Evolutionary conservation across 2,888 invertebrate genomes (phyloP), one percentile per base, ranked within the genome.

Genomic region (Cephus pulcher): DNA sequence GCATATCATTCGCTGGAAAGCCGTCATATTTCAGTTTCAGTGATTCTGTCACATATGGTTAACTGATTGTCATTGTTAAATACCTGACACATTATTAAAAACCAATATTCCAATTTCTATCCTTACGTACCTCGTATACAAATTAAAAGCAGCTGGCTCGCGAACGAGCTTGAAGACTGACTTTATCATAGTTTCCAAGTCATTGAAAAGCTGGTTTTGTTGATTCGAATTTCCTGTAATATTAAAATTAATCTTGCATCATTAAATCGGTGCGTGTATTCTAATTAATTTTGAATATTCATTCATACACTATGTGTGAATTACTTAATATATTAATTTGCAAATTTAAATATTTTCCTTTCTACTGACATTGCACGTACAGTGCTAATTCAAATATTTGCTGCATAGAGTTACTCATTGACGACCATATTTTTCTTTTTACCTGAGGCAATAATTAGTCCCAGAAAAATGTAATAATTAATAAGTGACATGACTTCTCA

Each of bases 111-210:
- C 9, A 23, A 56, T 23, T 9, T 56, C 56, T 11, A 71, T 23
- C 30, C 12, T 12, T 34, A 78, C 80, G 73, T 84, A 89, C 89
- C 89, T 88, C 69, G 89, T 89, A 76, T 89, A 89, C 74, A 89
- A 80, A 74, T 89, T 87, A 69, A 89, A 89, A 15, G 85, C 85
- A 11, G 88, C 88, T 15, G 88, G 87, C 80, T 89, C 88, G 32
- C 82, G 81, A 69, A 84, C 84, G 37, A 23, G 23, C n/a, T 33
- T 74, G 30, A 30, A 30, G 73, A 32, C 33, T 9, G 83, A 81
- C 74, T 86, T 86, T 74, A 88, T 83, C 76, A 84, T 81, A 4
- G 83, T 82, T 77, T 88, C 87, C 73, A 86, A 86, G 74, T 88
- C 86, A 76, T 88, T 89, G 33, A 88, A 78, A 73, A 88, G 76